phyloP scores from a whole-genome alignment of 1,140 invertebrate genomes.

The Brachionus rotundiformis region DNA sequence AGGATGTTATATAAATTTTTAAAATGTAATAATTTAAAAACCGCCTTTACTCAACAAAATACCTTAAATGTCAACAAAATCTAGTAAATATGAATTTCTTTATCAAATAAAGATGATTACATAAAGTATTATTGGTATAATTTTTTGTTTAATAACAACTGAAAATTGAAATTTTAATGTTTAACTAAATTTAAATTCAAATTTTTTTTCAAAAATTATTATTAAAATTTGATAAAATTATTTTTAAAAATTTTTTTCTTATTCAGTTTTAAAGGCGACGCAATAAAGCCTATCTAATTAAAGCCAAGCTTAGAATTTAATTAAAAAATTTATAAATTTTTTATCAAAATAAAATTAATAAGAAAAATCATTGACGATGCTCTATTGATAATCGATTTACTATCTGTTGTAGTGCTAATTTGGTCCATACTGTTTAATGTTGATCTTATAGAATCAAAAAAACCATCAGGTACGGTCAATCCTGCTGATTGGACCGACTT shows the following conservation, averaged over 20 bases:
- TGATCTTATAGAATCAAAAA: background rate
- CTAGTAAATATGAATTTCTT: no score
- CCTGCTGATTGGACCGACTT: background rate
- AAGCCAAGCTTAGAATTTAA: background rate
- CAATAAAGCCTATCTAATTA: no score
- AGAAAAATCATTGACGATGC: background rate
- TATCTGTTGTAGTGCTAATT: background rate
- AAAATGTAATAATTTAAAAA: background rate
- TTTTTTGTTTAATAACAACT: no score
- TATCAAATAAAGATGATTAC: no score
- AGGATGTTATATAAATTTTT: no score
- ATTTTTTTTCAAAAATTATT: no score
- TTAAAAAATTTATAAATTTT: background rate
- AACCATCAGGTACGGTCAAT: background rate
- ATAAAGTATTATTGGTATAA: no score
- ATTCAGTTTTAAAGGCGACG: no score
- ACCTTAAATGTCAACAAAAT: background rate
- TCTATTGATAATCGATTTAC: background rate
- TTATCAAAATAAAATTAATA: background rate
- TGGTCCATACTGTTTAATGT: background rate
- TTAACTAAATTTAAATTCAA: no score
- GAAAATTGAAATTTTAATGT: no score
- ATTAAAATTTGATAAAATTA: no score
- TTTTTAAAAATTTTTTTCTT: no score
- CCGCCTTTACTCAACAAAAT: background rate